Evolutionary conservation across 2,113 vertebrate genomes (phyloP), one percentile per base, ranked within the genome.

Genomic region (Gymnogyps californianus): DNA sequence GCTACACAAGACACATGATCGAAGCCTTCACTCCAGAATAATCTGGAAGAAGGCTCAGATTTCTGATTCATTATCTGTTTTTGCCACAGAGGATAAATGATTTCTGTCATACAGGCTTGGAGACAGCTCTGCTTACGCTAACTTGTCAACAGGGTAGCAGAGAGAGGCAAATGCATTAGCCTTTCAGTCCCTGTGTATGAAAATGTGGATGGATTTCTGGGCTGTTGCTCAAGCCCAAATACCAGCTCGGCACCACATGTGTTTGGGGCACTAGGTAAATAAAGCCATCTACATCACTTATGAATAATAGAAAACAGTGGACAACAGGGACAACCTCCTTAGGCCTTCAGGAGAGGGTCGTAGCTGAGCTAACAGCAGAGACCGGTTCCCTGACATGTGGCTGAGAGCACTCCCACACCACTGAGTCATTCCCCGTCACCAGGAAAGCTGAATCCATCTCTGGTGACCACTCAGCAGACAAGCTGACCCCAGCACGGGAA

Each of bases 321-420:
- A 24, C 7, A n/a, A 51, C 5, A 62, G 40, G 47, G 32, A 38
- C 38, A 66, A 54, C 29, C 11, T 81, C 51, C 55, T 51, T 21
- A 16, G 38, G 25, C 29, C 66, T 85, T 74, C 64, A 49, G 65
- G 5, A 58, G 40, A 42, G 6, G 22, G 42, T 32, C 59, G 14
- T 2, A 62, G 66, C 42, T 77, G 54, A 83, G 17, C 26, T 69
- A 65, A 66, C 15, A 71, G 87, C 61, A 88, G 24, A 69, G 20
- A 6, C 26, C 16, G 3, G 10, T 51, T 82, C 49, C 26, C 25
- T 42, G 59, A 34, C 29, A 21, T 0, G 3, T 1, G 2, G 11
- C 46, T 49, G 16, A 77, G 59, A 51, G 70, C 16, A 9, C 18
- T 77, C 36, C 8, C 65, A 83, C 44, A 21, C 10, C 55, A 31